Percentiles rank a stretch among this genome's conserved stretches.
phyloP scores from a whole-genome alignment of 1,140 invertebrate species.

The Triops cancriformis region DNA sequence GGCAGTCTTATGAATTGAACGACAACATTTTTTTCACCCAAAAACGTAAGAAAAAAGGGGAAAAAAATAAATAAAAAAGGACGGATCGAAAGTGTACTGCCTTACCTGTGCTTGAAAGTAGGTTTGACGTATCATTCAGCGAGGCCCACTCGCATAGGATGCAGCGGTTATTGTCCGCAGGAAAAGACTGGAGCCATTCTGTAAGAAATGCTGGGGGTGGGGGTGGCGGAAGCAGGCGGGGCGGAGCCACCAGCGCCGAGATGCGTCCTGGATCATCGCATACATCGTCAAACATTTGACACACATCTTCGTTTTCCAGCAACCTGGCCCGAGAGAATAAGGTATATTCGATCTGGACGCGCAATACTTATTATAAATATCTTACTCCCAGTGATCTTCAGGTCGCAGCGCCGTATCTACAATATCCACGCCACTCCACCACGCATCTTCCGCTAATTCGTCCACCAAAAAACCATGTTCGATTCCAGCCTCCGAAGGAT shows the following conservation, averaged over 20 bases:
- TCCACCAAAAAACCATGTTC: constrained; percentile 24
- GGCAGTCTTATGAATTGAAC: too few relatives aligned
- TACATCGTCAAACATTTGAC: background rate
- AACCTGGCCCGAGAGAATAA: background rate
- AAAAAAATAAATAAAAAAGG: background rate
- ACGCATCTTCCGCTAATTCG: constrained; percentile 25
- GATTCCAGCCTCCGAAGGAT: constrained; percentile 17
- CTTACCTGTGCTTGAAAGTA: constrained; percentile 24
- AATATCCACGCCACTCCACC: constrained; percentile 27
- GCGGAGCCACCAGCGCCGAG: background rate
- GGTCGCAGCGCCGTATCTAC: constrained; percentile 24
- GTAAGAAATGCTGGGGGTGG: constrained; percentile 19
- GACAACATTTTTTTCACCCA: background rate
- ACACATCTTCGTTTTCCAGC: constrained; percentile 23
- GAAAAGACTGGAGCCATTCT: constrained; percentile 16
- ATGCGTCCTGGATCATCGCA: background rate
- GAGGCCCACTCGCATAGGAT: constrained; percentile 25
- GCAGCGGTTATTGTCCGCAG: constrained; percentile 20
- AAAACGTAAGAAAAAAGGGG: background rate
- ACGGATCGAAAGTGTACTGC: background rate
- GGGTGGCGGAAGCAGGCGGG: constrained; percentile 23
- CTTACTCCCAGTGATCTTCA: background rate
- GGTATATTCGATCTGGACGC: background rate
- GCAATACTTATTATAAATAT: background rate
- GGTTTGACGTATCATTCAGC: constrained; percentile 23